These are phyloP conservation scores for Sanderia malayensis DNA, from an alignment of 30 jellyfish, hydroid and myxozoan genomes.

Conservation along the genomic window DNA sequence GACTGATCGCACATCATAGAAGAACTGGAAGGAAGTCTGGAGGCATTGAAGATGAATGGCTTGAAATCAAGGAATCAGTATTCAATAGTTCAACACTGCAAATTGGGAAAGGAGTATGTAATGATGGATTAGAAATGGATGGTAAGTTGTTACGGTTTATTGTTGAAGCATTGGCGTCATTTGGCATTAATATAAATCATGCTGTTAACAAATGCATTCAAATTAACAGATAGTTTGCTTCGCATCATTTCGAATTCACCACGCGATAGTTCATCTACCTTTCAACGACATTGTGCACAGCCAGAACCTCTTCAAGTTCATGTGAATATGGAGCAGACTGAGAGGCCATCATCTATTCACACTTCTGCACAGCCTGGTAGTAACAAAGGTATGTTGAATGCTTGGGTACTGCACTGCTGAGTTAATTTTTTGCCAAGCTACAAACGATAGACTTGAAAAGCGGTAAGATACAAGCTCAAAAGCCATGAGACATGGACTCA, in stretches of 20 bases:
- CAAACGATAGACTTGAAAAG: no score
- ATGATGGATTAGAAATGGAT: constrained; percentile 53
- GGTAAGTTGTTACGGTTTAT: no score
- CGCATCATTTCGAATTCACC: background rate
- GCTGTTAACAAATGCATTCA: no score
- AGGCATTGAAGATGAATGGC: constrained; percentile 12
- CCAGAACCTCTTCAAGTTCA: background rate
- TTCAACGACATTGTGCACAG: background rate
- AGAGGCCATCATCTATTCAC: constrained; percentile 9
- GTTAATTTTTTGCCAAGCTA: no score
- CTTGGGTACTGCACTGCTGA: no score
- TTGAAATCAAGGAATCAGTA: constrained; percentile 53
- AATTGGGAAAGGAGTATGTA: constrained; percentile 35
- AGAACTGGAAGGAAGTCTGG: constrained; percentile 13
- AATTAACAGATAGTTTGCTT: background rate
- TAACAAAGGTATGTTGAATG: constrained; percentile 26
- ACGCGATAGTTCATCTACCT: background rate
- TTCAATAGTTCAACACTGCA: constrained; percentile 60
- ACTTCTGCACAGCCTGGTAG: constrained; percentile 1
- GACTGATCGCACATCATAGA: background rate
- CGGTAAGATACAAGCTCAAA: no score
- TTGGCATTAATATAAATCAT: no score
- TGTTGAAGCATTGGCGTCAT: no score
- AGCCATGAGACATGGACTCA: no score
- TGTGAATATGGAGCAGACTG: constrained; percentile 14